Evolutionary conservation across 35 echinoderm and acorn worm genomes (phyloP).

Genomic region (Ptychodera flava): DNA sequence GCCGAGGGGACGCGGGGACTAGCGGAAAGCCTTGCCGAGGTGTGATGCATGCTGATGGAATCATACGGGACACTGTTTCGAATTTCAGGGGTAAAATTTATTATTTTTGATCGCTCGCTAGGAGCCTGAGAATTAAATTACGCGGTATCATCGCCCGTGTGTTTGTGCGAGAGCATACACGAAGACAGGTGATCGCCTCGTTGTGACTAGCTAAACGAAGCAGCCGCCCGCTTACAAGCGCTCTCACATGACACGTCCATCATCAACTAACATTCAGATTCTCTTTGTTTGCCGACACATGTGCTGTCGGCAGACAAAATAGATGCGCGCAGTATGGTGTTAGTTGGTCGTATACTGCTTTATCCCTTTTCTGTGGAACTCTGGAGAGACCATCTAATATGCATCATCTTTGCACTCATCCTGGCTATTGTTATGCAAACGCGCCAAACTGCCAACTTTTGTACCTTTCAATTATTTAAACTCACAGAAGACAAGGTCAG

Average conservation of each 20-base stretch:
- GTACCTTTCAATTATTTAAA: neutral
- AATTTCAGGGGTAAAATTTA: neutral
- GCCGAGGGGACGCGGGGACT: neutral
- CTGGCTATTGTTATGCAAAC: neutral
- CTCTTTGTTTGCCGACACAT: neutral
- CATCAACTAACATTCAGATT: neutral
- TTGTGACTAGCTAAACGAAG: neutral
- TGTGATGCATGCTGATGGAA: neutral
- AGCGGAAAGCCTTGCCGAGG: no score
- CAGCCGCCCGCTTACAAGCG: neutral
- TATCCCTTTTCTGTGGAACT: neutral
- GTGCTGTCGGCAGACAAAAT: neutral
- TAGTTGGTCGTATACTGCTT: neutral
- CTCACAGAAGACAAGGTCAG: neutral
- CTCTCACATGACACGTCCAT: neutral
- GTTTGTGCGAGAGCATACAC: neutral
- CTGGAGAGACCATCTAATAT: neutral
- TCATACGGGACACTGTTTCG: neutral
- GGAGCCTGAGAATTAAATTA: neutral
- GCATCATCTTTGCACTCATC: neutral
- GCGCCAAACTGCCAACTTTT: neutral
- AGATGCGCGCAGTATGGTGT: neutral
- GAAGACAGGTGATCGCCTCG: neutral
- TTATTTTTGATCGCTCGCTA: neutral
- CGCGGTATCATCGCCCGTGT: neutral